Evolutionary conservation across 53 echinoderm and acorn worm species (phyloP).

Genomic region (Holothuria leucospilota): DNA sequence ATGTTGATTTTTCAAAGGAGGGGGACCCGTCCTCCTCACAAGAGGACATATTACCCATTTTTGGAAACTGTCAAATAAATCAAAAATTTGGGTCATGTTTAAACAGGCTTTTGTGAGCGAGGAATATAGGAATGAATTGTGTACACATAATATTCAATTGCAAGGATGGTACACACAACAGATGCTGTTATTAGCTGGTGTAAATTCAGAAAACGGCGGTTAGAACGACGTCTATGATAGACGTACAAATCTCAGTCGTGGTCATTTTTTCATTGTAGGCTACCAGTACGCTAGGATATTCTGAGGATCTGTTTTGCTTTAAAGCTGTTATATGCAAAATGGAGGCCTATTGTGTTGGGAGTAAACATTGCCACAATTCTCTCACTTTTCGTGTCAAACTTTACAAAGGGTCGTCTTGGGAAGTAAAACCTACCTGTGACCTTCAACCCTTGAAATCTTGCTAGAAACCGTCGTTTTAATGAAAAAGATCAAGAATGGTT

Average conservation of each 20-base stretch:
- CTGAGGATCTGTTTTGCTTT: background rate
- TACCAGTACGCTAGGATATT: too few relatives aligned
- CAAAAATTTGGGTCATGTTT: slow-evolving; percentile 45
- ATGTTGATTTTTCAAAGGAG: slow-evolving; percentile 42
- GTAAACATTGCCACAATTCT: slow-evolving; percentile 28
- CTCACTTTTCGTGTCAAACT: background rate
- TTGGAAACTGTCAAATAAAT: slow-evolving; percentile 31
- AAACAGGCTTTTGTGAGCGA: slow-evolving; percentile 30
- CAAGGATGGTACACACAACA: background rate
- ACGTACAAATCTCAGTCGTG: too few relatives aligned
- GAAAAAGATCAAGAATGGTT: background rate
- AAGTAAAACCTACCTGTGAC: background rate
- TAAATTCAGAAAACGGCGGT: too few relatives aligned
- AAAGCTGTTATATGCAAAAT: background rate
- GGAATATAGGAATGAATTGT: slow-evolving; percentile 13
- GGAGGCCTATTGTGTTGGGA: background rate
- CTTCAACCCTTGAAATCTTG: background rate
- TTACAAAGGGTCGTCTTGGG: background rate
- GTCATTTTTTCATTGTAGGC: too few relatives aligned
- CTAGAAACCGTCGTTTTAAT: slow-evolving; percentile 1
- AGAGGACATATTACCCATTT: slow-evolving; percentile 34
- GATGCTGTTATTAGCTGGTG: too few relatives aligned
- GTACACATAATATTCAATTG: slow-evolving; percentile 40
- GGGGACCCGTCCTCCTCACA: slow-evolving; percentile 21
- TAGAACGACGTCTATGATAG: too few relatives aligned